phyloP scores from a whole-genome alignment of 2,797 vertebrate genomes.

The Parauchenoglanis ngamensis region DNA sequence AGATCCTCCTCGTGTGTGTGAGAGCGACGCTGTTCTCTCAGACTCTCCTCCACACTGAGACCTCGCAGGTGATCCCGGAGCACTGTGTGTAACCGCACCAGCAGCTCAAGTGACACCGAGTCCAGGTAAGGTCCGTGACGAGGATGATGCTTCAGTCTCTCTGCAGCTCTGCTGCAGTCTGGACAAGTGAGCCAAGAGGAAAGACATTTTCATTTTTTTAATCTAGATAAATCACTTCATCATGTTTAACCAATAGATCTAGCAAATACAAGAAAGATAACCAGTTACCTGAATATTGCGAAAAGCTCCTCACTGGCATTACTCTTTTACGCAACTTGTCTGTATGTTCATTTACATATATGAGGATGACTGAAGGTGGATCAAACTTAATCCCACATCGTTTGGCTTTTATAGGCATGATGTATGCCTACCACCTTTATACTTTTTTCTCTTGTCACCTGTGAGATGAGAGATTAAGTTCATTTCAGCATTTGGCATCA shows the following conservation, averaged over 20 bases:
- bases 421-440: not conserved
- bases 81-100: conserved; percentile 83
- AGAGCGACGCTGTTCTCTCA: conserved; percentile 67
- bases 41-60: conserved; percentile 78
- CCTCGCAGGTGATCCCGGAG: conserved; percentile 83
- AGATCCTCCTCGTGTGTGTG: conserved; percentile 86
- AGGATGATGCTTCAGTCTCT: conserved; percentile 86
- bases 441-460: conserved; percentile 1
- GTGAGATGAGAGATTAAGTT: not conserved
- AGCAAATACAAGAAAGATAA: not conserved
- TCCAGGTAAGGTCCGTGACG: conserved; percentile 85
- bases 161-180: conserved; percentile 87
- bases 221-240: not conserved
- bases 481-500: not conserved
- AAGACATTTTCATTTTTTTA: not conserved
- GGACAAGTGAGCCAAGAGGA: not conserved
- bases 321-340: conserved; percentile 80
- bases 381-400: conserved; percentile 87
- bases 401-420: conserved; percentile 79
- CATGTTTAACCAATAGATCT: not conserved
- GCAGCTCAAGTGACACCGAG: conserved; percentile 79
- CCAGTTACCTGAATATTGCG: conserved; percentile 81
- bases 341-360: conserved; percentile 77
- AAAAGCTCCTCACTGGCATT: conserved; percentile 89
- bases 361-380: conserved; percentile 85